Evolutionary conservation across 2,888 invertebrate species (phyloP).

Genomic region (Baccha elongata): DNA sequence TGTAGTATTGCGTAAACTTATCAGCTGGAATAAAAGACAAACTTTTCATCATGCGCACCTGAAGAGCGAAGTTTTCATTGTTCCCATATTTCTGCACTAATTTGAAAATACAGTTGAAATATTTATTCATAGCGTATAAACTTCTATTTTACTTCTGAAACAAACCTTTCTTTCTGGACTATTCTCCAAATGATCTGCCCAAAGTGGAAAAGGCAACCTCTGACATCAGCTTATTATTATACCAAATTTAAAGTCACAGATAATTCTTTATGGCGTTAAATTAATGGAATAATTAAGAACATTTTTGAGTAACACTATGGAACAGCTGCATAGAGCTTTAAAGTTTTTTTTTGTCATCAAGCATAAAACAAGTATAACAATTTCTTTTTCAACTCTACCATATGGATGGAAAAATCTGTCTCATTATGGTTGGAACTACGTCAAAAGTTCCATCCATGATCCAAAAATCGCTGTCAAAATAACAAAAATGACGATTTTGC

Average conservation of each 20-base stretch:
- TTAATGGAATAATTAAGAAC: background rate
- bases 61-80: background rate
- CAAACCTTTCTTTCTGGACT: background rate
- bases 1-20: constrained; percentile 5
- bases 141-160: background rate
- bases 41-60: background rate
- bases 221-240: background rate
- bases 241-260: background rate
- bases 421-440: constrained; percentile 13
- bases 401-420: constrained; percentile 15
- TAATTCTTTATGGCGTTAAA: background rate
- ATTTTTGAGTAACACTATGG: background rate
- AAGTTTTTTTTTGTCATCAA: no score
- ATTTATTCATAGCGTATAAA: background rate
- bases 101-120: background rate
- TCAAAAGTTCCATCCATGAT: constrained; percentile 27
- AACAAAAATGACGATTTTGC: constrained; percentile 31
- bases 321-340: no score
- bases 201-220: constrained; percentile 1
- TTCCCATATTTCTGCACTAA: background rate
- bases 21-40: background rate
- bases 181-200: background rate
- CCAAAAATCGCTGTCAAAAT: constrained; percentile 16
- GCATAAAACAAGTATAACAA: no score
- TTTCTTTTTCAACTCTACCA: constrained; percentile 5